phyloP scores from a whole-genome alignment of 2,113 vertebrate genomes.

The Lichenostomus cassidix region DNA sequence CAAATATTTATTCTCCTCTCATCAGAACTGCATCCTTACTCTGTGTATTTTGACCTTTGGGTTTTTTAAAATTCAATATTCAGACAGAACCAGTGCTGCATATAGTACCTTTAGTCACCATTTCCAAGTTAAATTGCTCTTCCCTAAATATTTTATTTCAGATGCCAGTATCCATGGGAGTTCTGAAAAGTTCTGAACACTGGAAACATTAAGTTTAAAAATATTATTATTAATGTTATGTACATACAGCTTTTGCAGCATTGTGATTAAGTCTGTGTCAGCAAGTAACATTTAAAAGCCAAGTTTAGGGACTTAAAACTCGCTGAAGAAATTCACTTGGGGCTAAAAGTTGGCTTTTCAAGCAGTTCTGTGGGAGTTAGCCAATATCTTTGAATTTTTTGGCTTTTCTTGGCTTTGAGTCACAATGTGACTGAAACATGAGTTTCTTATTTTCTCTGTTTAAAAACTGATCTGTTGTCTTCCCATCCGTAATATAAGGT shows the following conservation, averaged over 20 bases:
- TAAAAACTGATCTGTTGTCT: constrained; percentile 7
- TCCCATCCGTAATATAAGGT: constrained; percentile 37
- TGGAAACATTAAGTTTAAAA: not conserved
- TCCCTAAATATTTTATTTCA: not conserved
- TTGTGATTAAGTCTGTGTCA: constrained; percentile 39
- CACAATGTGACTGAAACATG: constrained; percentile 33
- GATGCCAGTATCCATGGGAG: not conserved
- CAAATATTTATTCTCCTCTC: not conserved
- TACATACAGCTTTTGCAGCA: not conserved
- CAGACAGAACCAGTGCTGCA: not conserved
- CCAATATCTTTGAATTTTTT: constrained; percentile 40
- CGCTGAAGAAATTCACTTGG: constrained; percentile 4
- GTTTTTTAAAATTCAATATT: not conserved
- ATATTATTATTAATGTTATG: not conserved
- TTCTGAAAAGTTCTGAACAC: not conserved
- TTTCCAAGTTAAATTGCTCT: not conserved
- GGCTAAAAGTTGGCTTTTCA: constrained; percentile 46
- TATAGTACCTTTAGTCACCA: not conserved
- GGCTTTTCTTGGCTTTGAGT: constrained; percentile 37
- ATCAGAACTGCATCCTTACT: not conserved
- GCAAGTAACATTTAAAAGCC: constrained; percentile 36
- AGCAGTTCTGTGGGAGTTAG: constrained; percentile 44
- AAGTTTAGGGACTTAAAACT: constrained; percentile 24
- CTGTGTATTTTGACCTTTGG: not conserved
- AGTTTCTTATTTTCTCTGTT: constrained; percentile 46